Evolutionary conservation across 2,888 invertebrate genomes (phyloP).

Genomic region (Ophion ellenae): DNA sequence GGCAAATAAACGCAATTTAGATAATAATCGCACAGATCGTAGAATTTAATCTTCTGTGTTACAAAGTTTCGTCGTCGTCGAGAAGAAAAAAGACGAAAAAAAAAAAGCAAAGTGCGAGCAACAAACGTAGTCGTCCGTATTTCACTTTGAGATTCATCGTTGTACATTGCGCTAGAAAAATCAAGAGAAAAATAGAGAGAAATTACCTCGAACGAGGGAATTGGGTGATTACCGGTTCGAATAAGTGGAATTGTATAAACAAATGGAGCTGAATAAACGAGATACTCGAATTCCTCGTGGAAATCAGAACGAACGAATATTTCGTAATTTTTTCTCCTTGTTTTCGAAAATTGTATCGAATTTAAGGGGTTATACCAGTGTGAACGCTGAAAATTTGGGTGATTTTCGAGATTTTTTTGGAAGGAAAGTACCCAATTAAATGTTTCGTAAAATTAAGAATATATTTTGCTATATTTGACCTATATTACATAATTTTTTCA

Average conservation of each 20-base stretch:
- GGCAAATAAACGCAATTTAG: constrained; percentile 40
- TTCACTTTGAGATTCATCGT: constrained; percentile 45
- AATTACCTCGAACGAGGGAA: neutral
- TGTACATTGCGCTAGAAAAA: constrained; percentile 55
- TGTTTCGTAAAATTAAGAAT: no score
- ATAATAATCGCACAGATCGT: constrained; percentile 42
- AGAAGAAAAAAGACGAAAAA: constrained; percentile 10
- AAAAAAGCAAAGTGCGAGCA: constrained; percentile 6
- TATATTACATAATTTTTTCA: no score
- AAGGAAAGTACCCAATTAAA: no score
- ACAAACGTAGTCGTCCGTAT: constrained; percentile 34
- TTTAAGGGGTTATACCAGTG: no score
- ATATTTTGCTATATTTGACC: no score
- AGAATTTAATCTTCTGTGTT: constrained; percentile 47
- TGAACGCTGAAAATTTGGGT: no score
- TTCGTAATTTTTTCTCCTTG: constrained; percentile 14
- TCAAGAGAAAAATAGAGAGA: constrained; percentile 6
- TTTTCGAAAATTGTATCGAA: neutral
- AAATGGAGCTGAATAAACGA: constrained; percentile 38
- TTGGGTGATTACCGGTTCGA: constrained; percentile 28
- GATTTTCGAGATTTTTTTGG: no score
- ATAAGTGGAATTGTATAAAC: constrained; percentile 56
- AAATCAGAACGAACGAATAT: constrained; percentile 57
- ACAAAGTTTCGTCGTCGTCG: constrained; percentile 48
- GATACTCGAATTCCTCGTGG: constrained; percentile 47